These are phyloP conservation scores for Gallinago solitaria DNA, from an alignment of 2,797 vertebrate species.

Conservation along the genomic window DNA sequence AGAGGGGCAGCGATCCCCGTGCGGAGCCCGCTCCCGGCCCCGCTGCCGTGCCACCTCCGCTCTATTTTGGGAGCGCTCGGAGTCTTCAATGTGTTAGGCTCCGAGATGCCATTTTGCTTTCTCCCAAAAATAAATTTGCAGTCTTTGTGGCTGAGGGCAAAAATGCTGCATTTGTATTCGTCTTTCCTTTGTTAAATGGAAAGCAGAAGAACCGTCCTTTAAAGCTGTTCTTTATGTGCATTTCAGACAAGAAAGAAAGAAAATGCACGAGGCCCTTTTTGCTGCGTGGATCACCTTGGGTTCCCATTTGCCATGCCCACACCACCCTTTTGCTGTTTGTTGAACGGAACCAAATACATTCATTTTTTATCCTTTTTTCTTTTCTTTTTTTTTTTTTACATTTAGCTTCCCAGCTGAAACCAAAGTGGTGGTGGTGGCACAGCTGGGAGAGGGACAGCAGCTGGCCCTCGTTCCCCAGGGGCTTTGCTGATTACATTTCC, in stretches of 20 bases:
- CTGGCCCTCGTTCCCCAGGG: not conserved
- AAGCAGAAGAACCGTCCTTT: not conserved
- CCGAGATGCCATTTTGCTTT: constrained; percentile 47
- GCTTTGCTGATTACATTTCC: not conserved
- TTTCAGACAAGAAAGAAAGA: not conserved
- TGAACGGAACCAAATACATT: not conserved
- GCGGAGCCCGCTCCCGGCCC: not conserved
- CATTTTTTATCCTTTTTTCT: not conserved
- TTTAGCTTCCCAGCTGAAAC: not conserved
- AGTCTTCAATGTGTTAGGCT: constrained; percentile 24
- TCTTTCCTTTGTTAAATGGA: not conserved
- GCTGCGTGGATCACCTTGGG: not conserved
- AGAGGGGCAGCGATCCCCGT: not conserved
- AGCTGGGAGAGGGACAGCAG: not conserved
- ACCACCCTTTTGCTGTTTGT: not conserved
- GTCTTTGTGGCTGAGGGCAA: not conserved
- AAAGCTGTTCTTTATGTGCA: not conserved
- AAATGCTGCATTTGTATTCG: not conserved
- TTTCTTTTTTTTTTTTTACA: no score
- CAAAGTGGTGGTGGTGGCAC: not conserved
- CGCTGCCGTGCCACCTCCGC: not conserved
- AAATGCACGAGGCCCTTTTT: not conserved
- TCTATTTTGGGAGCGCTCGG: constrained; percentile 24
- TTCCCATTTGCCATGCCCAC: not conserved
- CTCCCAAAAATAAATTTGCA: constrained; percentile 21